A percentile compares a stretch with the other conserved stretches of the same genome.
Conservation (phyloP, 2,888 invertebrate genomes). For the Perizoma affinitatum region DNA sequence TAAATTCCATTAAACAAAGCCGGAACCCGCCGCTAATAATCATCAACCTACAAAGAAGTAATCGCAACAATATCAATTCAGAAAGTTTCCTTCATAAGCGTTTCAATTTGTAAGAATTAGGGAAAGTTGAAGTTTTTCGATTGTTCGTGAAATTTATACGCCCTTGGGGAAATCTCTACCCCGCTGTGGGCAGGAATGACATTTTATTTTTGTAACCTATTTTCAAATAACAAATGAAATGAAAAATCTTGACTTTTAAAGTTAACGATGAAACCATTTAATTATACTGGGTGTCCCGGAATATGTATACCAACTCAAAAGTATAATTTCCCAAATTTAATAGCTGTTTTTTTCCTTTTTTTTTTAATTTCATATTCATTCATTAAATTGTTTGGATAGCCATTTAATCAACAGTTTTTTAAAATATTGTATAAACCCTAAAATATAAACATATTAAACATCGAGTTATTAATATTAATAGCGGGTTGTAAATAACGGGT, state of each 20-base stretch:
- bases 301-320: too few species aligned
- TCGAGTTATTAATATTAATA: too few species aligned
- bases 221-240: conserved; percentile 2
- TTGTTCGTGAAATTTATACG: conserved; percentile 41
- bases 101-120: conserved; percentile 39
- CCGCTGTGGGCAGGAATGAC: conserved; percentile 16
- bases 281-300: too few species aligned
- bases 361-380: too few species aligned
- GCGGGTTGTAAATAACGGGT: too few species aligned
- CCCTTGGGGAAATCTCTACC: conserved; percentile 23
- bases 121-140: conserved; percentile 37
- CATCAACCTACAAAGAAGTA: conserved; percentile 32
- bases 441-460: too few species aligned
- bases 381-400: too few species aligned
- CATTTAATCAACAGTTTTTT: too few species aligned
- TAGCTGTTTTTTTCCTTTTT: too few species aligned
- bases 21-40: conserved; percentile 25
- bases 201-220: not conserved
- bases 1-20: conserved; percentile 20
- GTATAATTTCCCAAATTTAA: too few species aligned
- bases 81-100: conserved; percentile 39
- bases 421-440: too few species aligned
- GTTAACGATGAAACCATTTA: too few species aligned
- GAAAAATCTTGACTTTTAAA: not conserved
- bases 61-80: conserved; percentile 39